These are phyloP conservation scores for Artemia sp. DNA, from an alignment of 2,888 invertebrate genomes.

Conservation along the genomic window DNA sequence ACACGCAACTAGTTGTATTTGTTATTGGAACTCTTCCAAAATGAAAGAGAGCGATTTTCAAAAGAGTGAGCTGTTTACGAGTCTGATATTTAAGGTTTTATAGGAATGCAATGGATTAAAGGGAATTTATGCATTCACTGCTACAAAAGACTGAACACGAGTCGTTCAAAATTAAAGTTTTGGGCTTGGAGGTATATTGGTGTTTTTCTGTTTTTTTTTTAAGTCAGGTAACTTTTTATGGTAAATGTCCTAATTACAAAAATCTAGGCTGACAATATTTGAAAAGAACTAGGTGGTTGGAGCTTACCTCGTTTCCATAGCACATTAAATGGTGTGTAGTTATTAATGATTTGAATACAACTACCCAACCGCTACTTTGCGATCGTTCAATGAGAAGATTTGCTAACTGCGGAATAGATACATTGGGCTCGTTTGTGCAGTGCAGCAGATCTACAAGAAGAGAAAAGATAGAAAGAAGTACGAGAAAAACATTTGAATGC, in stretches of 20 bases:
- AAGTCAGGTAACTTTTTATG: not conserved
- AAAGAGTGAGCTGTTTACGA: too few relatives aligned
- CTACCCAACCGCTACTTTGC: conserved; percentile 95
- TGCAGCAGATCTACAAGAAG: conserved; percentile 82
- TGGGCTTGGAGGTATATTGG: too few relatives aligned
- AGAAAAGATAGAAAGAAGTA: conserved; percentile 24
- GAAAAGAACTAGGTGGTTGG: not conserved
- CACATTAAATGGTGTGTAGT: conserved; percentile 98
- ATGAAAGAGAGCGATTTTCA: too few relatives aligned
- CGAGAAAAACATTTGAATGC: too few relatives aligned
- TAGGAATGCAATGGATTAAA: too few relatives aligned
- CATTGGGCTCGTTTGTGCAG: conserved; percentile 99
- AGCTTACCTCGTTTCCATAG: conserved; percentile 91
- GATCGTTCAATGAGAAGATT: conserved; percentile 94
- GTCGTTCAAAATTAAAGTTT: too few relatives aligned
- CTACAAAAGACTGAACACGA: too few relatives aligned
- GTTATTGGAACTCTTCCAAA: too few relatives aligned
- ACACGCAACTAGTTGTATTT: too few relatives aligned
- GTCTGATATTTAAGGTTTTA: too few relatives aligned
- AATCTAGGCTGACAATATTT: not conserved
- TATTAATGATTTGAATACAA: conserved; percentile 93
- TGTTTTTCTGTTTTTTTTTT: not conserved
- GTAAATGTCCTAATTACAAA: not conserved
- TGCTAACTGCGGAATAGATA: conserved; percentile 96
- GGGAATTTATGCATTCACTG: too few relatives aligned